Evolutionary conservation across 2,888 invertebrate species (phyloP).

Genomic region (Crocallis elinguaria): DNA sequence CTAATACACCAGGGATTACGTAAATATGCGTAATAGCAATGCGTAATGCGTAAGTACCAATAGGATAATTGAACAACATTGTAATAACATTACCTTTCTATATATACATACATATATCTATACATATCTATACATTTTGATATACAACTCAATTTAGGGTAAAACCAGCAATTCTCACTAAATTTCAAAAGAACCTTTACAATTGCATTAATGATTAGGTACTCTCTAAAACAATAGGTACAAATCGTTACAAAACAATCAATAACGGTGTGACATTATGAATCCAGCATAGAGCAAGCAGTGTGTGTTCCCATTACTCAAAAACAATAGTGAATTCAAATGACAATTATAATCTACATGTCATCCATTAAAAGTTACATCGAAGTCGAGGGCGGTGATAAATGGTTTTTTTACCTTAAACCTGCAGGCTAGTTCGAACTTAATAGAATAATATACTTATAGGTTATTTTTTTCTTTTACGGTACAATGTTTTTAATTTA

Average conservation of each 20-base stretch:
- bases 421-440: slow-evolving; percentile 15
- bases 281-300: slow-evolving; percentile 28
- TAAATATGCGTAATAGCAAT: too few relatives aligned
- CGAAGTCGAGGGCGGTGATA: slow-evolving; percentile 23
- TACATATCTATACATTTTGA: too few relatives aligned
- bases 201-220: not conserved
- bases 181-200: too few relatives aligned
- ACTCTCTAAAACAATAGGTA: not conserved
- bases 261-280: slow-evolving; percentile 28
- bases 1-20: too few relatives aligned
- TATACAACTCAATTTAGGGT: too few relatives aligned
- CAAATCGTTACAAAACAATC: slow-evolving; percentile 14
- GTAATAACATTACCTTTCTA: too few relatives aligned
- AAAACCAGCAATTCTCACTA: too few relatives aligned
- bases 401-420: slow-evolving; percentile 16
- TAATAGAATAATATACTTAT: slow-evolving; percentile 17
- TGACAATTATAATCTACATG: slow-evolving; percentile 64
- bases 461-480: too few relatives aligned
- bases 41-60: too few relatives aligned
- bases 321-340: slow-evolving; percentile 66
- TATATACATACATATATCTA: too few relatives aligned
- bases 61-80: too few relatives aligned
- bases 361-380: slow-evolving; percentile 33
- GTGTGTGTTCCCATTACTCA: slow-evolving; percentile 52
- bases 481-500: too few relatives aligned